Conservation (phyloP, 2,888 invertebrate genomes). For the Ypsolopha scabrella region DNA sequence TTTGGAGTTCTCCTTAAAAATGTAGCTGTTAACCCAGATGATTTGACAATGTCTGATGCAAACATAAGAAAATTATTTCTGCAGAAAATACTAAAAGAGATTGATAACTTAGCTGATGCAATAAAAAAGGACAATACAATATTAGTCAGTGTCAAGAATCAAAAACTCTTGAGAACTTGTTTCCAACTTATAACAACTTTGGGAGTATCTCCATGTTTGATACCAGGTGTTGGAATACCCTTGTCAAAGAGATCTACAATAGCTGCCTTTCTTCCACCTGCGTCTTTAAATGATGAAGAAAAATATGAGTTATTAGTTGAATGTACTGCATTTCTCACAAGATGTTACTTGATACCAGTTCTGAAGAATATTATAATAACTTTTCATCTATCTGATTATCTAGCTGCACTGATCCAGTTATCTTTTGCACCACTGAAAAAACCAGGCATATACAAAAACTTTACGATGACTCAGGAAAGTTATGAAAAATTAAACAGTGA, state of each 20-base stretch:
- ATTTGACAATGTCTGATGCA: not conserved
- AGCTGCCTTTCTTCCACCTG: slow-evolving; percentile 29
- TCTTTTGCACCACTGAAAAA: slow-evolving; percentile 75
- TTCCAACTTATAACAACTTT: slow-evolving; percentile 74
- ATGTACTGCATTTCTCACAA: slow-evolving; percentile 58
- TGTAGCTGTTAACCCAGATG: not conserved
- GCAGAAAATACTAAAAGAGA: slow-evolving; percentile 43
- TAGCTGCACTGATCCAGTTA: slow-evolving; percentile 78
- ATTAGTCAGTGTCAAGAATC: slow-evolving; percentile 75
- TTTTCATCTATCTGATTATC: slow-evolving; percentile 69
- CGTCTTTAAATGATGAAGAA: slow-evolving; percentile 52
- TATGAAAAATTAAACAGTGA: slow-evolving; percentile 62
- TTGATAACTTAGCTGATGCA: slow-evolving; percentile 39
- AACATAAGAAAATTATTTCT: slow-evolving; percentile 31
- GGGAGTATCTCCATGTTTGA: slow-evolving; percentile 75
- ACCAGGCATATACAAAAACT: slow-evolving; percentile 50
- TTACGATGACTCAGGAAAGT: slow-evolving; percentile 69
- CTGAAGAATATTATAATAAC: slow-evolving; percentile 69
- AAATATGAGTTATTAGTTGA: slow-evolving; percentile 61
- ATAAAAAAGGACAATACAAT: slow-evolving; percentile 35
- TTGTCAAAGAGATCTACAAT: slow-evolving; percentile 48
- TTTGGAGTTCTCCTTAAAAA: slow-evolving; percentile 13
- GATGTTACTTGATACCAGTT: slow-evolving; percentile 56
- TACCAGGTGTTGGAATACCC: slow-evolving; percentile 74
- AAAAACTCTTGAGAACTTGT: slow-evolving; percentile 71